Conservation (phyloP, 2,797 vertebrate genomes). For the Leucoraja ocellata region DNA sequence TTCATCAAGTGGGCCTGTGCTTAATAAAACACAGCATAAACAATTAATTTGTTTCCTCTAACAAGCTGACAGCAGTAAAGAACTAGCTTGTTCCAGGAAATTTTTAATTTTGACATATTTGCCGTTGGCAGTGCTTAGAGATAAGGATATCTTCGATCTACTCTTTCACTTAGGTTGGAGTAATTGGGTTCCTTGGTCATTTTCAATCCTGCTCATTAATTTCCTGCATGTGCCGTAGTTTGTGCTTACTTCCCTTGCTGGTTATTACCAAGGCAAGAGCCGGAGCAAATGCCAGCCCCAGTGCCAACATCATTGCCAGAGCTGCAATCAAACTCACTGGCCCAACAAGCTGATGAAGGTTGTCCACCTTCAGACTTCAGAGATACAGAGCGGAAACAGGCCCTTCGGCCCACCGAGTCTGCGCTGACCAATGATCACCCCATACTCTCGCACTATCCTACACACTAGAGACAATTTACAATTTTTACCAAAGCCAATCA, state of each 20-base stretch:
- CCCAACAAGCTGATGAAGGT: background rate
- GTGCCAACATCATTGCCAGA: background rate
- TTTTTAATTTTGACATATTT: background rate
- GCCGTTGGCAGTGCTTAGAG: too few species aligned
- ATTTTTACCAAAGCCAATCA: too few species aligned
- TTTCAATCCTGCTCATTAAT: background rate
- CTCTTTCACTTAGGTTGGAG: background rate
- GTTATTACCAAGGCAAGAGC: background rate
- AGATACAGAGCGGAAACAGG: too few species aligned
- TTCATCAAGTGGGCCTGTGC: background rate
- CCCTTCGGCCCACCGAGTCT: too few species aligned
- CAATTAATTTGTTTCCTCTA: conserved; percentile 18
- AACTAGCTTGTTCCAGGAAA: background rate
- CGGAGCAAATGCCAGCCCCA: background rate
- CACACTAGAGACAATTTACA: too few species aligned
- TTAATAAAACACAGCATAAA: background rate
- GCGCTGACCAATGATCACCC: too few species aligned
- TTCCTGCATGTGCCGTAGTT: background rate
- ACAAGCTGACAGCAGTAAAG: background rate
- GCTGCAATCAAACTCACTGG: too few species aligned
- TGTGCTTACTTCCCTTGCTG: background rate
- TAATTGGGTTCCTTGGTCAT: background rate
- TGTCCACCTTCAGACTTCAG: too few species aligned
- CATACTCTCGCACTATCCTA: too few species aligned
- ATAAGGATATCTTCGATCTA: background rate